These are phyloP conservation scores for Hafferia zeledoni DNA, from an alignment of 2,797 vertebrate genomes.

Conservation along the genomic window DNA sequence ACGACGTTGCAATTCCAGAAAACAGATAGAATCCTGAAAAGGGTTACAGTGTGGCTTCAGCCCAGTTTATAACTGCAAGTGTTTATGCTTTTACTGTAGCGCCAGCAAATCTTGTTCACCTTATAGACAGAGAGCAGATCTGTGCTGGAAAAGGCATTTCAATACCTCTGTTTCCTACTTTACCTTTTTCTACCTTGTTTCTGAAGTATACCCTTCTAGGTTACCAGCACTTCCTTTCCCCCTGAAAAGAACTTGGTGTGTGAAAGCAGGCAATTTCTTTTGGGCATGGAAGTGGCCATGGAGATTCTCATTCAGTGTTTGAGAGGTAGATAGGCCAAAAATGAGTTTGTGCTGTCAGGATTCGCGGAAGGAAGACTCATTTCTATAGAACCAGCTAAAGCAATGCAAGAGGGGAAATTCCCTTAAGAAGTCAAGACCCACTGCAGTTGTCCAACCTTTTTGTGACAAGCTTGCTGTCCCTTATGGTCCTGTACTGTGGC, in stretches of 20 bases:
- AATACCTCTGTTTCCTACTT: background rate
- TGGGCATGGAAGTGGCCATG: accelerated
- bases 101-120: background rate
- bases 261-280: background rate
- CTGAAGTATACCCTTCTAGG: background rate
- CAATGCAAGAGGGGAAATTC: background rate
- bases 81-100: background rate
- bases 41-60: background rate
- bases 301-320: background rate
- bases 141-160: background rate
- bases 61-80: background rate
- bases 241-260: background rate
- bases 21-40: background rate
- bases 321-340: background rate
- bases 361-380: background rate
- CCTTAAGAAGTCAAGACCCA: too few species aligned
- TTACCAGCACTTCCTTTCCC: background rate
- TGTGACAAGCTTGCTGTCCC: background rate
- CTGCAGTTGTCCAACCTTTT: background rate
- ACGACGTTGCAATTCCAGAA: background rate
- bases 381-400: background rate
- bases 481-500: background rate
- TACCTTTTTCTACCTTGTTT: background rate
- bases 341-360: background rate
- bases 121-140: background rate